These are phyloP conservation scores for Apamea crenata DNA, from an alignment of 2,888 invertebrate species.

Conservation along the genomic window DNA sequence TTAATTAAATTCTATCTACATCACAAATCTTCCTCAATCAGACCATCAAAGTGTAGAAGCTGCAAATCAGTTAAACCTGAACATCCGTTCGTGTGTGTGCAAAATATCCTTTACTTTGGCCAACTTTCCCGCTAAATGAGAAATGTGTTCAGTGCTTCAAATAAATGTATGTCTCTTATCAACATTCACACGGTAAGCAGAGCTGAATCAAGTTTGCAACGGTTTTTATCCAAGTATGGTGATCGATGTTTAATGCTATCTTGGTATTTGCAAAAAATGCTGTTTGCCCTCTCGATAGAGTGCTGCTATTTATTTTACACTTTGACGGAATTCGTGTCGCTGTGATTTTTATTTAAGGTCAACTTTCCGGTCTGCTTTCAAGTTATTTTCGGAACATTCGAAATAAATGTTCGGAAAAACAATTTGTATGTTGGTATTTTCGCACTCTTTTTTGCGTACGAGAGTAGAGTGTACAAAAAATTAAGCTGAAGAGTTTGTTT, in stretches of 20 bases:
- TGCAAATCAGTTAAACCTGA: neutral
- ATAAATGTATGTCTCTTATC: slow-evolving; percentile 64
- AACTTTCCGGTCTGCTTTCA: slow-evolving; percentile 28
- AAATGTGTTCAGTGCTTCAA: slow-evolving; percentile 54
- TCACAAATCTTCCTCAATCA: neutral
- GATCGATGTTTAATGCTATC: slow-evolving; percentile 63
- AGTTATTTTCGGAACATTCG: neutral
- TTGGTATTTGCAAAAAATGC: slow-evolving; percentile 49
- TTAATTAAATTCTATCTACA: neutral
- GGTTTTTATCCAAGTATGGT: slow-evolving; percentile 61
- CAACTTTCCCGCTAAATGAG: slow-evolving; percentile 59
- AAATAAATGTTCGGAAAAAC: neutral
- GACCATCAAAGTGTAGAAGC: neutral
- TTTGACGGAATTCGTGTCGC: slow-evolving; percentile 48
- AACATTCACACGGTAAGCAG: slow-evolving; percentile 67
- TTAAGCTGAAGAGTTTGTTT: no score
- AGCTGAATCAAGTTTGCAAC: slow-evolving; percentile 72
- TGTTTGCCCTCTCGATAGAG: slow-evolving; percentile 52
- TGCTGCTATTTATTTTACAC: slow-evolving; percentile 56
- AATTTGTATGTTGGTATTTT: slow-evolving; percentile 3
- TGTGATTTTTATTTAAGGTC: slow-evolving; percentile 26
- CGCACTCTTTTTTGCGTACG: neutral
- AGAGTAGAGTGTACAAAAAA: neutral
- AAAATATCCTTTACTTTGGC: neutral
- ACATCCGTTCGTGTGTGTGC: neutral